Evolutionary conservation across 1,140 invertebrate genomes (phyloP), one percentile per base, ranked within the genome.

Genomic region (Pectinophora gossypiella): DNA sequence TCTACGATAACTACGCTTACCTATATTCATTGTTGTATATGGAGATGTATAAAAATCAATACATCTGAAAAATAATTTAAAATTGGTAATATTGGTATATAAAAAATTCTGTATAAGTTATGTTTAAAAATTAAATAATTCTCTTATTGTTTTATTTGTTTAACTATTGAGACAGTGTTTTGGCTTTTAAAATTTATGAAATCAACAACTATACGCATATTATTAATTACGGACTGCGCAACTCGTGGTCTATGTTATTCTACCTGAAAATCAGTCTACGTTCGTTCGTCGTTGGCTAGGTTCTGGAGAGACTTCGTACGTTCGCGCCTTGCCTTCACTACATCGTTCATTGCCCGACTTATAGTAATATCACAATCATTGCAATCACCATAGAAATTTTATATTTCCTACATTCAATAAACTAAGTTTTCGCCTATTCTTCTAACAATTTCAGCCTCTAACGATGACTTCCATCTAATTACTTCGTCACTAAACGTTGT

Each of bases 31-130:
- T 70, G 67, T 82, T 84, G 83, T 86, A 86, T 83, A 86, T 86
- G 76, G 77, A 77, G 76, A 77, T 75, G 77, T 86, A 86, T 86
- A 86, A 86, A 86, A 86, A 84, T 81, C 70, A 86, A 81, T 86
- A 84, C 76, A 84, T 86, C 83, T 84, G 83, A 84, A 86, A 84
- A 86, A 83, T 84, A 78, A 86, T 86, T 84, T 83, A 83, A 81
- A 65, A 65, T 78, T 64, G 75, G 71, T 83, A 83, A 81, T 64
- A 65, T 78, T 64, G 75, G 71, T 81, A 83, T 83, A 85, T 85
- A 85, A 83, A 86, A 86, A 71, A 76, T 82, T 85, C 60, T 78
- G 75, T 86, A 83, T 76, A 86, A 74, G 68, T 84, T 73, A 73
- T 70, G 68, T 79, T 84, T 83, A 81, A 86, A 75, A 86, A 83